phyloP scores from a whole-genome alignment of 2,797 vertebrate species.

The Echiichthys vipera region DNA sequence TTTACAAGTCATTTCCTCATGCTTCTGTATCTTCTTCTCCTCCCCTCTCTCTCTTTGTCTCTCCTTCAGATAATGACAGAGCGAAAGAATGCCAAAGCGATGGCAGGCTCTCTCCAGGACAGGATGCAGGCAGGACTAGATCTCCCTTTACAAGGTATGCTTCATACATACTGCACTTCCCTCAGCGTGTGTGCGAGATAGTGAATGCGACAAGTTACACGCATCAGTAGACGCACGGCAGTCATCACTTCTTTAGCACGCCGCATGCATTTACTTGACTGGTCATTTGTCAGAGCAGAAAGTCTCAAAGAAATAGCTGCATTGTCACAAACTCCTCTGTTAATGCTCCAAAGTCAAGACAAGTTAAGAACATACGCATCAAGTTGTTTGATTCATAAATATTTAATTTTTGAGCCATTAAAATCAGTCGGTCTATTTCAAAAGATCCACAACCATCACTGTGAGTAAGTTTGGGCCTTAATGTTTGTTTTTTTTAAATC shows the following conservation, averaged over 20 bases:
- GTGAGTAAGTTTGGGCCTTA: not conserved
- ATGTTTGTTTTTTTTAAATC: not conserved
- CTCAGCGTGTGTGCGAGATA: not conserved
- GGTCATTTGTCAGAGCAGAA: constrained; percentile 1
- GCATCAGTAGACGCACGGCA: not conserved
- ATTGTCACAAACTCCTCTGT: not conserved
- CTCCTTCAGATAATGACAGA: constrained; percentile 94
- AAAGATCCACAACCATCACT: not conserved
- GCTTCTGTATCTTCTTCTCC: constrained; percentile 22
- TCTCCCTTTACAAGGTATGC: constrained; percentile 94
- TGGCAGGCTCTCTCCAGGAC: constrained; percentile 91
- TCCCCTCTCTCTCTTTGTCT: not conserved
- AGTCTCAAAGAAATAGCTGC: not conserved
- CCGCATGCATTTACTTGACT: constrained; percentile 22
- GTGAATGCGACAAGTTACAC: not conserved
- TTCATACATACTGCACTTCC: not conserved
- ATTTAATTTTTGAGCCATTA: not conserved
- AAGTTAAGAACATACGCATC: not conserved
- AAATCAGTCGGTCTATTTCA: not conserved
- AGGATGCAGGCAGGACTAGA: constrained; percentile 88
- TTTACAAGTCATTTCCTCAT: constrained; percentile 37
- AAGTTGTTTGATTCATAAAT: constrained; percentile 1
- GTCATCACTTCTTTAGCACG: not conserved
- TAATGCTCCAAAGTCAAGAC: not conserved
- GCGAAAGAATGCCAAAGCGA: constrained; percentile 96